Conservation (phyloP, 2,888 invertebrate genomes). For the Ectemnius cavifrons region DNA sequence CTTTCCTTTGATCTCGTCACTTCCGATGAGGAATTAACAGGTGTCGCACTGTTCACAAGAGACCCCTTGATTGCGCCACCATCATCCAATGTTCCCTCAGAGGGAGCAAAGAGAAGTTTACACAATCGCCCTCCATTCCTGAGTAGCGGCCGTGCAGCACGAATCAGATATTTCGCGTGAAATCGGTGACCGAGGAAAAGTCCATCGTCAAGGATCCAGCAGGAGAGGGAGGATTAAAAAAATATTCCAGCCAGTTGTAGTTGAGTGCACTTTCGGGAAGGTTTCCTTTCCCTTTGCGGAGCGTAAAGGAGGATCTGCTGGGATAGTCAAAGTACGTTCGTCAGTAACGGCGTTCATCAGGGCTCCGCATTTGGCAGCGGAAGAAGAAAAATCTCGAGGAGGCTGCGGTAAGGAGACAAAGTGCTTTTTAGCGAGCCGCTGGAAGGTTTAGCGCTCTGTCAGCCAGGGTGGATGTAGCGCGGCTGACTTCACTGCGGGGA, state of each 20-base stretch:
- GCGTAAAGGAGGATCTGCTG: conserved; percentile 36
- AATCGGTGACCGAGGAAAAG: not conserved
- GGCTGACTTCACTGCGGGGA: conserved; percentile 54
- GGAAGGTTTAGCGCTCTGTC: conserved; percentile 67
- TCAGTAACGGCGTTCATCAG: conserved; percentile 50
- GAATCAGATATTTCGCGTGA: too few relatives aligned
- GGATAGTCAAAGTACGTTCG: conserved; percentile 49
- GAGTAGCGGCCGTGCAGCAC: too few relatives aligned
- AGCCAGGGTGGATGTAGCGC: conserved; percentile 58
- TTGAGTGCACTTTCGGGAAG: not conserved
- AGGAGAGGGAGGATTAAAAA: not conserved
- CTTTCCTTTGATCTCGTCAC: conserved; percentile 42
- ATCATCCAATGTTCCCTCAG: conserved; percentile 17
- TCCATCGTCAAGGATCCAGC: not conserved
- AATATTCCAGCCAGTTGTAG: conserved; percentile 19
- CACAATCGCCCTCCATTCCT: too few relatives aligned
- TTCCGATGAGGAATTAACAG: conserved; percentile 35
- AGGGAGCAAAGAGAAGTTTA: not conserved
- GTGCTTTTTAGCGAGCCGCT: conserved; percentile 65
- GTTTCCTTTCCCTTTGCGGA: conserved; percentile 5
- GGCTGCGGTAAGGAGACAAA: conserved; percentile 55
- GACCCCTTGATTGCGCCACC: conserved; percentile 33
- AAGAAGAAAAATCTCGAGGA: conserved; percentile 50
- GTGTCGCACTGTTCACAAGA: conserved; percentile 17
- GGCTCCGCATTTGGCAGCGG: conserved; percentile 41